A percentile compares a stretch with the other conserved stretches of the same genome.
Evolutionary conservation across 1,140 invertebrate species (phyloP).

Genomic region (Bradysia coprophila): DNA sequence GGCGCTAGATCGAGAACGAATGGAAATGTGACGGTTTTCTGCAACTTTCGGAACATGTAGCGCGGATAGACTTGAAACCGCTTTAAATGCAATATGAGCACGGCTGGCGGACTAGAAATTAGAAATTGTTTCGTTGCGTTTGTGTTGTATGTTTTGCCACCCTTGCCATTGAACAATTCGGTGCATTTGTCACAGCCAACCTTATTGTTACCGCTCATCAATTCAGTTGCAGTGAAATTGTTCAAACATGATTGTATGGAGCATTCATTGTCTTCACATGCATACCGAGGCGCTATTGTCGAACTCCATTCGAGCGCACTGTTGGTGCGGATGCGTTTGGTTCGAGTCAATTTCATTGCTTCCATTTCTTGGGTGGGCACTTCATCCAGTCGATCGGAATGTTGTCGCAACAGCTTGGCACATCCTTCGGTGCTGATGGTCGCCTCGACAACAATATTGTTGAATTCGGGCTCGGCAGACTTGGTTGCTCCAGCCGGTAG

Average conservation of each 20-base stretch:
- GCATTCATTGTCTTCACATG: slow-evolving; percentile 55
- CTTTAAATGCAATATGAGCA: slow-evolving; percentile 90
- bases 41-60: slow-evolving; percentile 53
- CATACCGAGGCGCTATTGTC: slow-evolving; percentile 40
- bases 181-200: slow-evolving; percentile 84
- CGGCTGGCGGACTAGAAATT: slow-evolving; percentile 74
- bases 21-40: slow-evolving; percentile 75
- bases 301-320: slow-evolving; percentile 26
- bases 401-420: slow-evolving; percentile 13
- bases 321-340: slow-evolving; percentile 17
- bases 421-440: slow-evolving; percentile 14
- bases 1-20: slow-evolving; percentile 73
- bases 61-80: slow-evolving; percentile 53
- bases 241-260: slow-evolving; percentile 75
- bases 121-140: slow-evolving; percentile 84
- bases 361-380: slow-evolving; percentile 1
- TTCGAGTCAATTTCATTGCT: too few relatives aligned
- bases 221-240: slow-evolving; percentile 77
- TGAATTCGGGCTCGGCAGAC: slow-evolving; percentile 5
- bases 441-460: slow-evolving; percentile 10
- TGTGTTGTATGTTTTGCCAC: slow-evolving; percentile 61
- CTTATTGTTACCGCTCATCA: slow-evolving; percentile 80
- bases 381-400: slow-evolving; percentile 4
- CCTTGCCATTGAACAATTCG: slow-evolving; percentile 35
- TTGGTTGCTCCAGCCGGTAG: slow-evolving; percentile 4